Conservation (phyloP, 2,888 invertebrate genomes). For the Lydus trimaculatus region DNA sequence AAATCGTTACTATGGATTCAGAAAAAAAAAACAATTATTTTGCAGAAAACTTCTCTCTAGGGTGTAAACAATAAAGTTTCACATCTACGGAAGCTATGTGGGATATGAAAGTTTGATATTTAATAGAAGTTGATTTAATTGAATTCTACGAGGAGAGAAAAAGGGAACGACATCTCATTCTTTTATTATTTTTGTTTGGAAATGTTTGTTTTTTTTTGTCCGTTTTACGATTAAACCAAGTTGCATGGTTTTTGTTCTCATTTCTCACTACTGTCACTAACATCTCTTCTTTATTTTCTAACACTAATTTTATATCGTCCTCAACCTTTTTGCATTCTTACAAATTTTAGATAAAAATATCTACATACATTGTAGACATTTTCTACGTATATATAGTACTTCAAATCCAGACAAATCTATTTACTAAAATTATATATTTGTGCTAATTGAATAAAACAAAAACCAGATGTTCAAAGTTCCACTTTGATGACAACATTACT, state of each 20-base stretch:
- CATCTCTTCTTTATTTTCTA: not conserved
- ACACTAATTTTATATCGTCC: not conserved
- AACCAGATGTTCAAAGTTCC: not conserved
- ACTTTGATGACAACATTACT: not conserved
- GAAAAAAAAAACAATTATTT: not conserved
- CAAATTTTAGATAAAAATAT: too few species aligned
- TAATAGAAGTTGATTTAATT: conserved; percentile 6
- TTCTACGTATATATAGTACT: not conserved
- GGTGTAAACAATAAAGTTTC: not conserved
- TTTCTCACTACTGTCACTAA: not conserved
- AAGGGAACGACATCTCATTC: not conserved
- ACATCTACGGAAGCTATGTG: not conserved
- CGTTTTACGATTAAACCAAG: not conserved
- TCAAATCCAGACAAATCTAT: not conserved
- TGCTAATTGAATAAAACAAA: not conserved
- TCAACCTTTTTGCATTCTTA: too few species aligned
- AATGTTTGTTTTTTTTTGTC: not conserved
- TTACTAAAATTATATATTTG: not conserved
- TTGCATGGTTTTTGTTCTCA: not conserved
- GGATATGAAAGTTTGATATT: not conserved
- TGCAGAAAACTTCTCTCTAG: not conserved
- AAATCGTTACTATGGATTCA: too few species aligned
- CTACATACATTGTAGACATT: too few species aligned
- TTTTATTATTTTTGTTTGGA: not conserved
- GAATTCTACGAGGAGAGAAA: not conserved